Conservation (phyloP, 1,140 invertebrate species). For the Panulirus ornatus region DNA sequence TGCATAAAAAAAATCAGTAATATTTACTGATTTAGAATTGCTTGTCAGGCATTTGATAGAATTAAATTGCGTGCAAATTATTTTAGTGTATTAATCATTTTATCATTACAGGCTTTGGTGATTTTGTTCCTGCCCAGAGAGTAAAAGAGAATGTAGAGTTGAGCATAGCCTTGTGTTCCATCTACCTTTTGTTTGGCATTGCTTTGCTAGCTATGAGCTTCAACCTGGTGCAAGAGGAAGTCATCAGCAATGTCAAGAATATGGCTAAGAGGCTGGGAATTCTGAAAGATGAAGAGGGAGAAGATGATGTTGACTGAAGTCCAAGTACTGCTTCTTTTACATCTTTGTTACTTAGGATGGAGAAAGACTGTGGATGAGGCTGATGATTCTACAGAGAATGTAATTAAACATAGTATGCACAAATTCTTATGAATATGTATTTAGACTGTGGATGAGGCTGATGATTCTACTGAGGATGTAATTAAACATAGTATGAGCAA, state of each 20-base stretch:
- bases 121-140: slow-evolving; percentile 93
- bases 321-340: not conserved
- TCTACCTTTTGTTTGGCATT: slow-evolving; percentile 97
- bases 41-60: too few species aligned
- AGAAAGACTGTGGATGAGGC: not conserved
- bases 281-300: slow-evolving; percentile 87
- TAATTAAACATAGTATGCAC: too few species aligned
- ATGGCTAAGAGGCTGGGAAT: slow-evolving; percentile 90
- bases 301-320: slow-evolving; percentile 70
- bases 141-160: slow-evolving; percentile 81
- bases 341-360: not conserved
- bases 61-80: too few species aligned
- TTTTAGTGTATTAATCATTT: not conserved
- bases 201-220: slow-evolving; percentile 99
- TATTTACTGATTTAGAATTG: too few species aligned
- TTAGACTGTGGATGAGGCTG: not conserved
- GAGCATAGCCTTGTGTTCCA: slow-evolving; percentile 91
- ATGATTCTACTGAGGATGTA: not conserved
- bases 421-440: too few species aligned
- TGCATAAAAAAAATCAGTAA: too few species aligned
- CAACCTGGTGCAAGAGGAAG: slow-evolving; percentile 96
- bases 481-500: not conserved
- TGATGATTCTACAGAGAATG: not conserved
- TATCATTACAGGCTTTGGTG: slow-evolving; percentile 85
- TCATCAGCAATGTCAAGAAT: slow-evolving; percentile 90